Base-by-base conservation (phyloP, 2,888 invertebrate species). In the Poecilus cupreus region DNA sequence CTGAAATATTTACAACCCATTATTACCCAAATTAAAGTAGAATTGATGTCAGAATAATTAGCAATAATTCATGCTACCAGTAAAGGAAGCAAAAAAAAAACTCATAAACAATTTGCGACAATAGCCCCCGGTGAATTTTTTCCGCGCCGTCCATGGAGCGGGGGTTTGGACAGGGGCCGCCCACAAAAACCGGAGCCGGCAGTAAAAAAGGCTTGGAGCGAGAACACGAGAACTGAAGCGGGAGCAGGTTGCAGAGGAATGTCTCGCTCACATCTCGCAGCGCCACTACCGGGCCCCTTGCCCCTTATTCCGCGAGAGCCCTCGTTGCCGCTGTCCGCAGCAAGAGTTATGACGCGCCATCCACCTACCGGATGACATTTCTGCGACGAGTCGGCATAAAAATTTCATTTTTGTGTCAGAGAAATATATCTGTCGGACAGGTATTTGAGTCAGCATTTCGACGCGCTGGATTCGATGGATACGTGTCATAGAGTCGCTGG, bases 341-440 rank as follows among this genome's bases (percentile, higher is more conserved):
- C 79, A 64, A 82, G 85, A 86, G 84, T 86, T 86, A 87, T 85
- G 86, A 87, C 84, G 86, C 86, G 86, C 85, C 85, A 85, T 84
- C 83, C 85, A 83, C 84, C 85, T 85, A 84, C 85, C 83, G 85
- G 85, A 86, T 86, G 86, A 85, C 64, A 68, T 37, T 68, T 37
- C 60, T 13, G 10, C 64, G 26, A 60, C n/a, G 32, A 26, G 26
- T 13, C n/a, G 4, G 26, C 64, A 68, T 37, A 32, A 37, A 51
- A 68, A 60, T 60, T 60, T 83, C 85, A 85, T 86, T 87, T 87
- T 86, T 86, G 85, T 83, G 78, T 82, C 84, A 85, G 85, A 85
- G 86, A 86, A 85, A 85, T 84, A 84, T 85, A 85, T 85, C 85
- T 84, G 83, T 84, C 82, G 83, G 84, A 86, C 84, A 85, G 51